phyloP scores from a whole-genome alignment of 2,797 vertebrate genomes.

The Philypnodon macrostomus region DNA sequence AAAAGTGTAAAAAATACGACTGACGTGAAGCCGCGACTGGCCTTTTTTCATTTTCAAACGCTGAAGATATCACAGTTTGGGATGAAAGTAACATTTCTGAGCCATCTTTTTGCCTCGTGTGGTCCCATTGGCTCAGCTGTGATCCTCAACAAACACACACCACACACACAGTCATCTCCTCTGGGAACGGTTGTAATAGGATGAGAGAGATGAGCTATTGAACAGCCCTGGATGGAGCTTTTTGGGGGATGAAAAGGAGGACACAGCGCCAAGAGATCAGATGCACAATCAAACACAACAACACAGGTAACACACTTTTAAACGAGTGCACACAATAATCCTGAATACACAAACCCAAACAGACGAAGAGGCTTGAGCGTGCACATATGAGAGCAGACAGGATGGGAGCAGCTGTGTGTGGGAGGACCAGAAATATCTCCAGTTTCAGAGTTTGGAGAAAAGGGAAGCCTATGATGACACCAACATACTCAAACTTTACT shows the following conservation, averaged over 20 bases:
- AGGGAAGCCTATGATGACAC: slow-evolving; percentile 31
- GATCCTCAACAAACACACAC: slow-evolving; percentile 15
- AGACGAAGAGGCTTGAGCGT: neutral
- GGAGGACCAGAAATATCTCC: slow-evolving; percentile 55
- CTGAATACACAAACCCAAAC: slow-evolving; percentile 20
- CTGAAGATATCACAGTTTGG: slow-evolving; percentile 23
- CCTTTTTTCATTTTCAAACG: slow-evolving; percentile 21
- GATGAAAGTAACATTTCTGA: slow-evolving; percentile 30
- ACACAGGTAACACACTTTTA: slow-evolving; percentile 13
- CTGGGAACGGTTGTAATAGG: slow-evolving; percentile 38
- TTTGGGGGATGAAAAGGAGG: slow-evolving; percentile 25
- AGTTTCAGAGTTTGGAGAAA: slow-evolving; percentile 33
- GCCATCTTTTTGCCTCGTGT: slow-evolving; percentile 13
- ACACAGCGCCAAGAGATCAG: slow-evolving; percentile 13
- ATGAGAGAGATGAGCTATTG: slow-evolving; percentile 26
- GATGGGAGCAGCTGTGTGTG: slow-evolving; percentile 67
- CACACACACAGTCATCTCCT: slow-evolving; percentile 20
- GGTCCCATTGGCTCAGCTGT: slow-evolving; percentile 29
- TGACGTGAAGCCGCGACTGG: neutral
- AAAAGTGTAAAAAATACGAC: slow-evolving; percentile 15
- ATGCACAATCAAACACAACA: slow-evolving; percentile 30
- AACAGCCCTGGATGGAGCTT: slow-evolving; percentile 34
- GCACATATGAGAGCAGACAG: slow-evolving; percentile 20
- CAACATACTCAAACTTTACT: slow-evolving; percentile 30
- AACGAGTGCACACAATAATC: neutral